phyloP scores from a whole-genome alignment of 2,888 invertebrate species.

The Acutogordius australiensis region DNA sequence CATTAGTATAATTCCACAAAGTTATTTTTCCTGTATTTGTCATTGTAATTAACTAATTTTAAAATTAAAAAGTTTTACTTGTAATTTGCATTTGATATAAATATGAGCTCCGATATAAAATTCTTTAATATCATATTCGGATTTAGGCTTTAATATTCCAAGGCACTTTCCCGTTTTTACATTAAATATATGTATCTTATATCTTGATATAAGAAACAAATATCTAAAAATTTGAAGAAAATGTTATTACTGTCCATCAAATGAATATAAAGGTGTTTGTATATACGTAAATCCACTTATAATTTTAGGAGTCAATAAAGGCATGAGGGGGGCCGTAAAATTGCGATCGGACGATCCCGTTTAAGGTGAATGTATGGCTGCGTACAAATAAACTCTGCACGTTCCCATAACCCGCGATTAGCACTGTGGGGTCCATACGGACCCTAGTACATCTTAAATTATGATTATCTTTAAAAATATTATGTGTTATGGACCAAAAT shows the following conservation, averaged over 20 bases:
- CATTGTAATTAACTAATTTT: neutral
- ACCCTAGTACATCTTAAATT: too few species aligned
- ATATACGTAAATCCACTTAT: too few species aligned
- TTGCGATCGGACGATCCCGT: too few species aligned
- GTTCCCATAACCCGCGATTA: too few species aligned
- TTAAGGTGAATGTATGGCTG: too few species aligned
- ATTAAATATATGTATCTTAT: neutral
- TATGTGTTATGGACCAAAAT: too few species aligned
- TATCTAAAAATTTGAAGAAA: conserved; percentile 10
- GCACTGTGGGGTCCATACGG: too few species aligned
- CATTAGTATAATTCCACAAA: conserved; percentile 10
- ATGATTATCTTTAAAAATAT: too few species aligned
- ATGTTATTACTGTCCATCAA: too few species aligned
- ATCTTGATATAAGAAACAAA: neutral
- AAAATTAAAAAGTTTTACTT: neutral
- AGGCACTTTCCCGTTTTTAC: neutral
- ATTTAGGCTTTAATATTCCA: neutral
- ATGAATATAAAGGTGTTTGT: neutral
- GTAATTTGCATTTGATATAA: neutral
- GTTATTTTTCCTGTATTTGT: neutral
- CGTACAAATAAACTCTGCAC: too few species aligned
- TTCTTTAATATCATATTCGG: neutral
- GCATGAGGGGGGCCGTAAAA: too few species aligned
- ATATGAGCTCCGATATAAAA: neutral
- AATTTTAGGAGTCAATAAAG: too few species aligned